phyloP scores from a whole-genome alignment of 1,140 invertebrate genomes.

The Xylocopa sonorina region DNA sequence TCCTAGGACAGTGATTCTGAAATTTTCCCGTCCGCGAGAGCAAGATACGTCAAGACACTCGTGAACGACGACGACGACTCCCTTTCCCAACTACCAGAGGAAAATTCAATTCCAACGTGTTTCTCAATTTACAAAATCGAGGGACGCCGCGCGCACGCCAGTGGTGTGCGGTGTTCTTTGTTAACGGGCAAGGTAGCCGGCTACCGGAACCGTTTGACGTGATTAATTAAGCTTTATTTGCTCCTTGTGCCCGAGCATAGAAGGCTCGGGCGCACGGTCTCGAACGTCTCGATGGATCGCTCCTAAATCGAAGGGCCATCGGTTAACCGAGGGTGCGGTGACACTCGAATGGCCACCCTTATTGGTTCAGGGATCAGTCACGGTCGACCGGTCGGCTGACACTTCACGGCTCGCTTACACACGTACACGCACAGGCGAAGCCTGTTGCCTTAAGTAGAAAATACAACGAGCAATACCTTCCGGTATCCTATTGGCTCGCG shows the following conservation, averaged over 20 bases:
- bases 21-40: not conserved
- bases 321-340: conserved; percentile 41
- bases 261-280: too few species aligned
- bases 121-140: not conserved
- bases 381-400: conserved; percentile 25
- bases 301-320: conserved; percentile 38
- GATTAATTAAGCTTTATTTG: conserved; percentile 25
- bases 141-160: not conserved
- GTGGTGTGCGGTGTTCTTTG: too few species aligned
- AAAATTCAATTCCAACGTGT: not conserved
- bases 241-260: not conserved
- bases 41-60: not conserved
- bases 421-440: too few species aligned
- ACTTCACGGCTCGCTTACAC: conserved; percentile 32
- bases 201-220: not conserved
- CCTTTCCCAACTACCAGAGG: too few species aligned
- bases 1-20: conserved; percentile 14
- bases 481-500: too few species aligned
- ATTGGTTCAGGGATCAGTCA: conserved; percentile 50
- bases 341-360: conserved; percentile 47
- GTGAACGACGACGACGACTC: too few species aligned
- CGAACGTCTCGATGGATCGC: conserved; percentile 27
- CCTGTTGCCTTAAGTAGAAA: conserved; percentile 11
- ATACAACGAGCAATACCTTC: too few species aligned
- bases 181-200: not conserved